Evolutionary conservation across 2,888 invertebrate species (phyloP).

Genomic region (Nowickia ferox): DNA sequence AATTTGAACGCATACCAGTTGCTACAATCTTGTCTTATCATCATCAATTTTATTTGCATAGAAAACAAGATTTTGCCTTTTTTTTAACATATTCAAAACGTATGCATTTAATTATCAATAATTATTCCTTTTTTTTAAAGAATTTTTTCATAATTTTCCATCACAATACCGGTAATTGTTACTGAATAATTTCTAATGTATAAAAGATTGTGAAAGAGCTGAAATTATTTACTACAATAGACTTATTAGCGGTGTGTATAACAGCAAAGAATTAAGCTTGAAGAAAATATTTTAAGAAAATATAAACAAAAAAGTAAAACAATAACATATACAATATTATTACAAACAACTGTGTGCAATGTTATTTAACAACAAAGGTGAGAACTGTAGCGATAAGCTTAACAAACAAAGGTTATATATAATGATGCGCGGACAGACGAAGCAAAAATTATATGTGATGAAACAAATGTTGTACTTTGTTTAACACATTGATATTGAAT

Average conservation of each 20-base stretch:
- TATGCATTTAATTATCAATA: constrained; percentile 2
- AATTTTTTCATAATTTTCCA: not conserved
- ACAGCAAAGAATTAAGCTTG: not conserved
- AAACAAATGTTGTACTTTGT: too few species aligned
- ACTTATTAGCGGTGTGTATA: not conserved
- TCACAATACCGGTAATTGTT: constrained; percentile 5
- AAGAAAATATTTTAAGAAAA: constrained; percentile 18
- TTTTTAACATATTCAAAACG: not conserved
- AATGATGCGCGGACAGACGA: too few species aligned
- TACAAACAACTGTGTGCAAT: constrained; percentile 28
- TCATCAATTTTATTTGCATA: constrained; percentile 42
- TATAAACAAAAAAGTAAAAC: constrained; percentile 7
- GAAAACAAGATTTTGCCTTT: constrained; percentile 33
- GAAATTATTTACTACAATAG: not conserved
- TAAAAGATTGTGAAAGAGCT: not conserved
- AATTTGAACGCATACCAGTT: constrained; percentile 31
- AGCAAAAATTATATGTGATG: too few species aligned
- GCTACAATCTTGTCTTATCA: constrained; percentile 52
- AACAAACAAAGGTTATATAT: constrained; percentile 29
- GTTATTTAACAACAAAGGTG: constrained; percentile 62
- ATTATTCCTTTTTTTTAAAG: not conserved
- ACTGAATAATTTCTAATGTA: constrained; percentile 8
- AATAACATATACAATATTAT: constrained; percentile 7
- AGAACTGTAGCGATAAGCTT: constrained; percentile 37
- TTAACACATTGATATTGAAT: too few species aligned